A percentile compares a stretch with the other conserved stretches of the same genome.
phyloP scores from a whole-genome alignment of 1,140 invertebrate species.

The Euglossa dilemma region DNA sequence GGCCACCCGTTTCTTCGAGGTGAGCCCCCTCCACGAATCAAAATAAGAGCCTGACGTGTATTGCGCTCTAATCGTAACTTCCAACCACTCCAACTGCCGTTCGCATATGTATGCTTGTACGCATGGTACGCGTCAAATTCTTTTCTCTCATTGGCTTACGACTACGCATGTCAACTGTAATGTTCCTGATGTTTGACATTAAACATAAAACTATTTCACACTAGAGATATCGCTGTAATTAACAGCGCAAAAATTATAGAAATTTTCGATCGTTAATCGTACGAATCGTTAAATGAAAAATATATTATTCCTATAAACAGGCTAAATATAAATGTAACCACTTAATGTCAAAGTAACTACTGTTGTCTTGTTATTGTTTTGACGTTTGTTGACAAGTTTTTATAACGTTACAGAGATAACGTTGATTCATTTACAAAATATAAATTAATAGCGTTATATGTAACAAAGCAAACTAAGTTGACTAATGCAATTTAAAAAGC shows the following conservation, averaged over 20 bases:
- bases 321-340: not conserved
- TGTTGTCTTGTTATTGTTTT: not conserved
- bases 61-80: constrained; percentile 47
- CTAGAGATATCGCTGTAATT: not conserved
- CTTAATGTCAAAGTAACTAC: not conserved
- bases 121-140: constrained; percentile 53
- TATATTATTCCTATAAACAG: too few relatives aligned
- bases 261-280: not conserved
- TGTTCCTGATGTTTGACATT: not conserved
- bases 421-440: not conserved
- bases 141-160: constrained; percentile 31
- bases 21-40: constrained; percentile 49
- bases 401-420: too few relatives aligned
- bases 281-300: not conserved
- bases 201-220: not conserved
- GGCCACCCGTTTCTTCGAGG: constrained; percentile 51
- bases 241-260: not conserved
- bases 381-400: too few relatives aligned
- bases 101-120: constrained; percentile 30
- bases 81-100: constrained; percentile 50
- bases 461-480: too few relatives aligned
- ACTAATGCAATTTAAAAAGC: not conserved
- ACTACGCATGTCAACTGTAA: constrained; percentile 34
- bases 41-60: constrained; percentile 51
- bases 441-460: not conserved